Conservation (phyloP, 92 coral and sea anemone species). For the Porites divaricata region DNA sequence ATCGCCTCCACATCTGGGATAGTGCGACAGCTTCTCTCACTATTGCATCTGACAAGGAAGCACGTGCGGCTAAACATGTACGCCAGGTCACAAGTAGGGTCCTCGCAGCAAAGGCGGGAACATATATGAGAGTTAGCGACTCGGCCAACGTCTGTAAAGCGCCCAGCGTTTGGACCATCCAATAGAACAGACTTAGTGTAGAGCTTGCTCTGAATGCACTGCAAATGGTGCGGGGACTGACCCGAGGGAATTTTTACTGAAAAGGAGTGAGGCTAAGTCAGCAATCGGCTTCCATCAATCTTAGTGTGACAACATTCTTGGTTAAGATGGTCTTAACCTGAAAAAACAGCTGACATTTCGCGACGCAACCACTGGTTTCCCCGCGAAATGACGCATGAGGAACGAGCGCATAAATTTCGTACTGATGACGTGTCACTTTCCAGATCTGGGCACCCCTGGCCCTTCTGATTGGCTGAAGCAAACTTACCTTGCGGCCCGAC, state of each 20-base stretch:
- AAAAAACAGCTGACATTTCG: no score
- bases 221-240: constrained; percentile 92
- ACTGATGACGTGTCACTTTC: no score
- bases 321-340: no score
- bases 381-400: no score
- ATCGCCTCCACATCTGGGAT: constrained; percentile 57
- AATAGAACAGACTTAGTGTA: constrained; percentile 75
- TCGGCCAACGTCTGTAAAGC: constrained; percentile 93
- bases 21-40: constrained; percentile 88
- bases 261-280: background rate
- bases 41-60: constrained; percentile 84
- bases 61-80: constrained; percentile 96
- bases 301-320: no score
- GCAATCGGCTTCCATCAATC: no score
- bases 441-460: no score
- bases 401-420: no score
- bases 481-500: no score
- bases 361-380: no score
- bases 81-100: constrained; percentile 89
- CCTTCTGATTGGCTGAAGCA: no score
- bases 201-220: constrained; percentile 89
- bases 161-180: constrained; percentile 93
- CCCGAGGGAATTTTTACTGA: constrained; percentile 96
- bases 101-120: constrained; percentile 96
- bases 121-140: constrained; percentile 90